phyloP scores from a whole-genome alignment of 2,797 vertebrate species.

The Darevskia mixta region DNA sequence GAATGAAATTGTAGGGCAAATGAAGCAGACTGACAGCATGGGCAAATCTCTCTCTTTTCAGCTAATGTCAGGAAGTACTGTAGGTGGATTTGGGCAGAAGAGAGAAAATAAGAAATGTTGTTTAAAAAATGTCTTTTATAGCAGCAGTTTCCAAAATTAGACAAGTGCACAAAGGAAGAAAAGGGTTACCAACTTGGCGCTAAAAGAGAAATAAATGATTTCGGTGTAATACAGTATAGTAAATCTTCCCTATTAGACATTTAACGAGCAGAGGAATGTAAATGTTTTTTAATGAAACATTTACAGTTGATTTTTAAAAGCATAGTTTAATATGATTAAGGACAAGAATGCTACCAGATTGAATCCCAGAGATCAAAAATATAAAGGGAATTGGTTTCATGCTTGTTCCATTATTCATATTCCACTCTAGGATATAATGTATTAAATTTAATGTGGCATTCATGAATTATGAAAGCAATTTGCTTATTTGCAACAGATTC shows the following conservation, averaged over 20 bases:
- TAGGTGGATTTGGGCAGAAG: neutral
- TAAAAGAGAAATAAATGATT: constrained; percentile 17
- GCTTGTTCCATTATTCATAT: constrained; percentile 55
- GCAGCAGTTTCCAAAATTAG: constrained; percentile 28
- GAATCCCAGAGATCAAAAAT: constrained; percentile 45
- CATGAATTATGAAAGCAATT: constrained; percentile 38
- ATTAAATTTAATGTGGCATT: constrained; percentile 27
- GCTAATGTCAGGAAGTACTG: neutral
- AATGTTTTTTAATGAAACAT: constrained; percentile 57
- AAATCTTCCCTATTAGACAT: constrained; percentile 43
- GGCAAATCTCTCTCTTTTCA: neutral
- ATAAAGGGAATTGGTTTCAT: constrained; percentile 39
- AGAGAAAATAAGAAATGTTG: neutral
- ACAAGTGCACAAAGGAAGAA: neutral
- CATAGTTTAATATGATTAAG: constrained; percentile 58
- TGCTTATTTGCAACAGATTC: constrained; percentile 48
- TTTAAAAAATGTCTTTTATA: neutral
- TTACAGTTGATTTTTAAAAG: constrained; percentile 41
- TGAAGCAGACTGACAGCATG: neutral
- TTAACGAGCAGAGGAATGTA: constrained; percentile 42
- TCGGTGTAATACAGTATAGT: neutral
- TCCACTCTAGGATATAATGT: constrained; percentile 8
- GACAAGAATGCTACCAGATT: constrained; percentile 32
- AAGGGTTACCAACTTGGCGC: constrained; percentile 10
- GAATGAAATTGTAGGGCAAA: neutral